Evolutionary conservation across 1,140 invertebrate genomes (phyloP), one percentile per base, ranked within the genome.

Genomic region (Elysia chlorotica): DNA sequence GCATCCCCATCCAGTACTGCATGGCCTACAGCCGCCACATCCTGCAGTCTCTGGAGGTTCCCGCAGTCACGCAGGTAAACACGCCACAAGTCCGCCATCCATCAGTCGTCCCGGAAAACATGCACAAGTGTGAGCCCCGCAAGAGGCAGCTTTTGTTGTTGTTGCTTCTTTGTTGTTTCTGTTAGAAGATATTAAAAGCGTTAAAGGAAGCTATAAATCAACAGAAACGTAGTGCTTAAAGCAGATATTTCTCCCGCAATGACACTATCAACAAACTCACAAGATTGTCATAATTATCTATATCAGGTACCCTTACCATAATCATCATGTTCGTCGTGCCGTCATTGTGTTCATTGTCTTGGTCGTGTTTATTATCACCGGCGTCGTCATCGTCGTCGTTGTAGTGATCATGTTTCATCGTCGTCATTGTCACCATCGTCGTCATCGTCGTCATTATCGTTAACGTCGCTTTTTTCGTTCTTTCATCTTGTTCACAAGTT

Each of bases 1-100:
- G 73, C 0, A 28, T 82, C 4, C 71, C 75, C 17, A 81, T 82
- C n/a, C 81, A 82, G 73, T 81, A 81, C 31, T 82, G 79, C 63
- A 79, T 76, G 74, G 53, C 81, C 21, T 72, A 74, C 36, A 73
- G 76, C 25, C 66, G 76, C 0, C 77, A 81, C 57, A 66, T 67
- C 4, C 71, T 82, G 2, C 76, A 76, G 54, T 70, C 73, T 53
- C 67, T 78, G 10, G 79, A 80, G 59, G 77, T 81, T 56, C 80
- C 81, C 0, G 74, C 73, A 5, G 80, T 82, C n/a, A 79, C 79
- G 23, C 81, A 82, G 78, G 81, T 81, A 73, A 65, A 61, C 28
- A 5, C 4, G 17, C 28, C 6, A 28, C 28, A 59, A 59, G 10
- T 6, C 10, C 6, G 28, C 6, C 17, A 28, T 21, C 25, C 19